phyloP scores from a whole-genome alignment of 2,797 vertebrate species.

The Eulemur mongoz region DNA sequence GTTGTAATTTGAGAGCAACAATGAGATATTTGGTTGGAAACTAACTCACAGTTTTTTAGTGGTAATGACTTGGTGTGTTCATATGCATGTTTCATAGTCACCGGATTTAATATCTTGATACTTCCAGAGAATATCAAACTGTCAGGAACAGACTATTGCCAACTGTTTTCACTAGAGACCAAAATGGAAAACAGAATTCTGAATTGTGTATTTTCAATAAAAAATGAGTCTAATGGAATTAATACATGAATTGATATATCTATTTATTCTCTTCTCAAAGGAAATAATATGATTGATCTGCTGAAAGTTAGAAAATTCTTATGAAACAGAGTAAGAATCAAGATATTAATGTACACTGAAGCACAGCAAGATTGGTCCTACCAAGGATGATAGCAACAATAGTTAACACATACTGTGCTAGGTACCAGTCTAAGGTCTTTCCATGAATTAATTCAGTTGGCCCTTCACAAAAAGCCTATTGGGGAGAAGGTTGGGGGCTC shows the following conservation, averaged over 20 bases:
- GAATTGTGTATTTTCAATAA: background rate
- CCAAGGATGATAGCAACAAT: background rate
- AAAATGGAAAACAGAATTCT: constrained; percentile 12
- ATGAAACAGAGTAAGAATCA: background rate
- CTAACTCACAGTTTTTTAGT: background rate
- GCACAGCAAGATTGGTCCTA: background rate
- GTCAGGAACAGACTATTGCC: background rate
- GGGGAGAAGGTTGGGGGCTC: background rate
- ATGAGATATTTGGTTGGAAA: background rate
- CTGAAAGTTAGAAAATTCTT: background rate
- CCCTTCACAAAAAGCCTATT: background rate
- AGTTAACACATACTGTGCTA: background rate
- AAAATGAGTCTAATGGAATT: background rate
- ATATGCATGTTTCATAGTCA: background rate
- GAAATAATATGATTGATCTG: background rate
- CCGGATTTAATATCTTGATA: background rate
- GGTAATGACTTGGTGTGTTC: background rate
- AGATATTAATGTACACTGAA: background rate
- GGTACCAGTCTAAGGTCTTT: background rate
- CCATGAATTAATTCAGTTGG: background rate
- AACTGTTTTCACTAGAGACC: background rate
- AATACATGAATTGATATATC: background rate
- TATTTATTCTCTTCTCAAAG: background rate
- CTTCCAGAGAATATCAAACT: background rate
- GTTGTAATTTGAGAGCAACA: background rate